Evolutionary conservation across 2,888 invertebrate genomes (phyloP).

Genomic region (Yponomeuta evonymella): DNA sequence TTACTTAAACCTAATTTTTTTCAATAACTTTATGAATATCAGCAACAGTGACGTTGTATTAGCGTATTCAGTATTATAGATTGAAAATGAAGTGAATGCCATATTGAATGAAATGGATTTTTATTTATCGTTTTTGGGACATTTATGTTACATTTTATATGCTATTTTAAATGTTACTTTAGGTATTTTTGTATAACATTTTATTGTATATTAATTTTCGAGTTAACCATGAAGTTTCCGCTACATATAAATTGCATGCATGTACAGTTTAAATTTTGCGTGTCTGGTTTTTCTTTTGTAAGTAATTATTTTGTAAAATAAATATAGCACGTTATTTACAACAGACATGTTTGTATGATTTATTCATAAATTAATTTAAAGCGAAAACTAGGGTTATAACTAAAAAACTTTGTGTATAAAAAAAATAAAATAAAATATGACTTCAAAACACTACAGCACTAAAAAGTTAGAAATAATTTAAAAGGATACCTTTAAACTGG

Average conservation of each 20-base stretch:
- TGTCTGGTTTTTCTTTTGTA: conserved; percentile 68
- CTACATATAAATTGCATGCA: conserved; percentile 64
- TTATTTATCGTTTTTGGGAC: conserved; percentile 29
- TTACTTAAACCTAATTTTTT: not conserved
- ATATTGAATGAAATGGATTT: conserved; percentile 70
- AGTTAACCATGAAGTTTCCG: conserved; percentile 48
- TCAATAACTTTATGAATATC: conserved; percentile 35
- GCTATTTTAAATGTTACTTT: conserved; percentile 49
- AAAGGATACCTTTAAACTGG: no score
- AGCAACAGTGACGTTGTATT: conserved; percentile 70
- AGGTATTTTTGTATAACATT: conserved; percentile 49
- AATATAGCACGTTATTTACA: conserved; percentile 77
- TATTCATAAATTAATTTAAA: not conserved
- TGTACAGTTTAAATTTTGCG: conserved; percentile 66
- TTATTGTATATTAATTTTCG: conserved; percentile 60
- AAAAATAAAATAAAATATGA: no score
- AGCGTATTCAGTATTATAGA: conserved; percentile 73
- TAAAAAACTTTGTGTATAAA: no score
- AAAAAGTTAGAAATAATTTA: no score
- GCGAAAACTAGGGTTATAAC: no score
- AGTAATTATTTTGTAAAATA: conserved; percentile 75
- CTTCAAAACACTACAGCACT: no score
- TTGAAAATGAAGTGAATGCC: conserved; percentile 50
- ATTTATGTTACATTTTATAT: conserved; percentile 50
- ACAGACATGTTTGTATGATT: conserved; percentile 26